Evolutionary conservation across 2,888 invertebrate species (phyloP), one percentile per base, ranked within the genome.

Genomic region (Hololepta plana): DNA sequence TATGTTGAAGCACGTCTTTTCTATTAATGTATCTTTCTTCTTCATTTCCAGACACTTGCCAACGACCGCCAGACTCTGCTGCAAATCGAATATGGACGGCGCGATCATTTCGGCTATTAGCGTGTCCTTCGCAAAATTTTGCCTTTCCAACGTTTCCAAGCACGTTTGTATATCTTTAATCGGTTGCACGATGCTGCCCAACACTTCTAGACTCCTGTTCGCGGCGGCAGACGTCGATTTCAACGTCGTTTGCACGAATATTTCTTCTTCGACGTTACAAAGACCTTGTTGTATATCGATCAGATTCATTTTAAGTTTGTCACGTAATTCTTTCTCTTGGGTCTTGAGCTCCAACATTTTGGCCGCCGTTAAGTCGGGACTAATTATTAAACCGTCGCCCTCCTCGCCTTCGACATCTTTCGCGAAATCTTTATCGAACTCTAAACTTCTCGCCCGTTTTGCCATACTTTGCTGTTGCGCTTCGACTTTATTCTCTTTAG

Each of bases 1-100:
- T 31, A 74, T 64, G 37, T 68, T 68, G 8, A 67, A 61, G 44
- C 74, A 73, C 0, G 74, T 72, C 42, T 66, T 62, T 42, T 72
- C 72, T 2, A 74, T 70, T 5, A 75, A 50, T 0, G 74, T 73
- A 7, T 65, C 71, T 17, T 65, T 66, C 36, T 67, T 68, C 46
- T 72, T 70, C 36, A 72, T 62, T 39, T 69, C 70, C 17, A 72
- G 62, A 41, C 75, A 73, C 44, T 71, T 71, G 46, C 74, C 68
- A 17, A 75, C 63, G 2, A 72, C 64, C 10, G 66, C 64, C 4
- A 79, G 45, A 12, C 69, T 67, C 38, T 69, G 64, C 40, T 73
- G 72, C 12, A 80, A 49, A 15, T 60, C 57, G 37, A 67, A 67
- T 17, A 80, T 54, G 3, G 73, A 65, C 12, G 59, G 51, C 8